These are phyloP conservation scores for Gnatocerus cornutus DNA, from an alignment of 2,888 invertebrate genomes.

Conservation along the genomic window DNA sequence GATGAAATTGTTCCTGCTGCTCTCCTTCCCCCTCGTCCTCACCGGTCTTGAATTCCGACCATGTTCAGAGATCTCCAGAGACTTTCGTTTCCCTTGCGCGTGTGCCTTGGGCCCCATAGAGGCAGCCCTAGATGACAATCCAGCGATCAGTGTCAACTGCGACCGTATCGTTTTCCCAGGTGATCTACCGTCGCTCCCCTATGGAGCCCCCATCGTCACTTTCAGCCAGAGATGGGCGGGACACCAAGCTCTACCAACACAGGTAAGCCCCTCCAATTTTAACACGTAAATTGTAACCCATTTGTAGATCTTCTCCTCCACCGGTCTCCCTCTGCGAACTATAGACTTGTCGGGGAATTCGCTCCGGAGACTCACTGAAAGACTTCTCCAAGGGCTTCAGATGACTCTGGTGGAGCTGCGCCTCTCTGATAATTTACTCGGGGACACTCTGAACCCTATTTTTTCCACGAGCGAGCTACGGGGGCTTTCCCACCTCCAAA, in stretches of 20 bases:
- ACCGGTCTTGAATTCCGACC: slow-evolving; percentile 69
- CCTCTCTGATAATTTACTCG: slow-evolving; percentile 87
- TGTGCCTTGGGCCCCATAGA: slow-evolving; percentile 73
- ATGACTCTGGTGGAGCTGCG: slow-evolving; percentile 81
- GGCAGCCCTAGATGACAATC: slow-evolving; percentile 68
- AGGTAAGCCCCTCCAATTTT: slow-evolving; percentile 70
- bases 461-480: slow-evolving; percentile 91
- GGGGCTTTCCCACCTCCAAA: slow-evolving; percentile 80
- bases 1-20: slow-evolving; percentile 44
- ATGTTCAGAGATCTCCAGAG: slow-evolving; percentile 84
- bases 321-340: slow-evolving; percentile 82
- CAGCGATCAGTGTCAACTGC: slow-evolving; percentile 84
- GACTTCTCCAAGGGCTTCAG: slow-evolving; percentile 79
- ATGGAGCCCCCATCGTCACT: slow-evolving; percentile 85
- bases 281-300: background rate
- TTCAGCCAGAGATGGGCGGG: slow-evolving; percentile 88
- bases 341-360: slow-evolving; percentile 90
- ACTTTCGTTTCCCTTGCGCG: slow-evolving; percentile 84
- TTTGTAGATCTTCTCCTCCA: slow-evolving; percentile 79
- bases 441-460: slow-evolving; percentile 92
- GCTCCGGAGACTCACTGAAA: slow-evolving; percentile 84
- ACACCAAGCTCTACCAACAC: slow-evolving; percentile 86
- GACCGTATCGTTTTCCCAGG: slow-evolving; percentile 87
- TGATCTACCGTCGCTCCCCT: slow-evolving; percentile 84
- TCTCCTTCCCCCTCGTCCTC: slow-evolving; percentile 42